Percentiles rank a stretch among this genome's conserved stretches.
phyloP scores from a whole-genome alignment of 2,888 invertebrate species.

The Trisateles emortualis region DNA sequence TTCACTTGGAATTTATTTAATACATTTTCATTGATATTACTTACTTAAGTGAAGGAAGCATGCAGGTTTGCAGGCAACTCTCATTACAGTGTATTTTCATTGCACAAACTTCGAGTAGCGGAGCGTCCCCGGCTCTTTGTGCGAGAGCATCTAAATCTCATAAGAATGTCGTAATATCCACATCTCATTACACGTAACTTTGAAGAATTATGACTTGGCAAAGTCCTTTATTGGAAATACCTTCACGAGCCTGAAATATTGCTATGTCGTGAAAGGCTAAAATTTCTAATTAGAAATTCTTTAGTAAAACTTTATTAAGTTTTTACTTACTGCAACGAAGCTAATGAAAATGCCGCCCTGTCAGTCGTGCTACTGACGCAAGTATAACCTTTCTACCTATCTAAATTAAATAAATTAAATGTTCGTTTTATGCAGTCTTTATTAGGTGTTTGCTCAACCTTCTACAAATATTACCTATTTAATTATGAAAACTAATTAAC shows the following conservation, averaged over 20 bases:
- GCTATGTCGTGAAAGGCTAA: slow-evolving; percentile 86
- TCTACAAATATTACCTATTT: slow-evolving; percentile 41
- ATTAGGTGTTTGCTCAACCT: slow-evolving; percentile 36
- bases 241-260: slow-evolving; percentile 86
- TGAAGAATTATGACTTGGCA: slow-evolving; percentile 87
- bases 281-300: slow-evolving; percentile 87
- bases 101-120: slow-evolving; percentile 31
- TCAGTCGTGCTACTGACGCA: slow-evolving; percentile 57
- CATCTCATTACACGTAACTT: slow-evolving; percentile 87
- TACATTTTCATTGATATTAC: slow-evolving; percentile 56
- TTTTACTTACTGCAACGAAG: slow-evolving; percentile 82
- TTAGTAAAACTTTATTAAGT: slow-evolving; percentile 85
- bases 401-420: slow-evolving; percentile 55
- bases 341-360: slow-evolving; percentile 83
- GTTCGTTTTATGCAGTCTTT: slow-evolving; percentile 42
- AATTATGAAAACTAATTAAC: slow-evolving; percentile 38
- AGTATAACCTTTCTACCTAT: slow-evolving; percentile 34
- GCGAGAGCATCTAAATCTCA: slow-evolving; percentile 70
- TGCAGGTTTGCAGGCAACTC: too few species aligned
- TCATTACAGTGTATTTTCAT: slow-evolving; percentile 47
- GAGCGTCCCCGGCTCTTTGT: slow-evolving; percentile 52
- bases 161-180: slow-evolving; percentile 84
- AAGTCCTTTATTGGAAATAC: slow-evolving; percentile 87
- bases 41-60: slow-evolving; percentile 18
- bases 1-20: slow-evolving; percentile 64